Percentiles rank a stretch among this genome's conserved stretches.
Conservation (phyloP, 1,140 invertebrate genomes). For the Tetraneura akinire region DNA sequence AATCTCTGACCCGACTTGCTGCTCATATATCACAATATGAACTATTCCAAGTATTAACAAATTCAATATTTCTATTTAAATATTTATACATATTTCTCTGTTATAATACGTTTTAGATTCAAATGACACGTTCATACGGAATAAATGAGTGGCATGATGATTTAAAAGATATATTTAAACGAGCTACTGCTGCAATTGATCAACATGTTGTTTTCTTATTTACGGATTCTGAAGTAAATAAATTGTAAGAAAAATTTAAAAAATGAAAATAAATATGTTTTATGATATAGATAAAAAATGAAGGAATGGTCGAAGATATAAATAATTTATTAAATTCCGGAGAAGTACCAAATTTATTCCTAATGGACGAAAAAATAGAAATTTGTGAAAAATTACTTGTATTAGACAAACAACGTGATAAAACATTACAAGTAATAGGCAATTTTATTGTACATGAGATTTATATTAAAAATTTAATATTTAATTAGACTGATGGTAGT, state of each 20-base stretch:
- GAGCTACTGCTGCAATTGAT: not conserved
- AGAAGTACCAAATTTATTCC: slow-evolving; percentile 90
- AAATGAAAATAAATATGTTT: not conserved
- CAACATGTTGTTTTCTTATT: slow-evolving; percentile 37
- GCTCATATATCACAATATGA: slow-evolving; percentile 93
- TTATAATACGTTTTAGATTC: slow-evolving; percentile 10
- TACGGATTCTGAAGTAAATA: slow-evolving; percentile 27
- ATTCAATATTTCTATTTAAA: not conserved
- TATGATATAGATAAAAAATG: slow-evolving; percentile 78
- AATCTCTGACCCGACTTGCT: slow-evolving; percentile 85
- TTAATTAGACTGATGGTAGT: slow-evolving; percentile 79
- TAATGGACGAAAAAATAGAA: slow-evolving; percentile 86
- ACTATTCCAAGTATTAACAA: slow-evolving; percentile 66
- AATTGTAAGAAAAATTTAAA: not conserved
- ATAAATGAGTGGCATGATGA: slow-evolving; percentile 39
- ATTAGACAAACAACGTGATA: slow-evolving; percentile 87
- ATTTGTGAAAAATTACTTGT: slow-evolving; percentile 94
- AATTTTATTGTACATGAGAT: not conserved
- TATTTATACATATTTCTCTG: not conserved
- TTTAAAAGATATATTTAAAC: slow-evolving; percentile 35
- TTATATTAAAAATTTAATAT: not conserved
- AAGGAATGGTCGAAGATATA: slow-evolving; percentile 90
- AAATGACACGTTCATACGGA: slow-evolving; percentile 14
- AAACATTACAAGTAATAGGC: slow-evolving; percentile 69
- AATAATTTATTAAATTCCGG: slow-evolving; percentile 92